Percentiles rank a stretch among this genome's conserved stretches.
phyloP scores from a whole-genome alignment of 2,113 vertebrate species.

The Sander lucioperca region DNA sequence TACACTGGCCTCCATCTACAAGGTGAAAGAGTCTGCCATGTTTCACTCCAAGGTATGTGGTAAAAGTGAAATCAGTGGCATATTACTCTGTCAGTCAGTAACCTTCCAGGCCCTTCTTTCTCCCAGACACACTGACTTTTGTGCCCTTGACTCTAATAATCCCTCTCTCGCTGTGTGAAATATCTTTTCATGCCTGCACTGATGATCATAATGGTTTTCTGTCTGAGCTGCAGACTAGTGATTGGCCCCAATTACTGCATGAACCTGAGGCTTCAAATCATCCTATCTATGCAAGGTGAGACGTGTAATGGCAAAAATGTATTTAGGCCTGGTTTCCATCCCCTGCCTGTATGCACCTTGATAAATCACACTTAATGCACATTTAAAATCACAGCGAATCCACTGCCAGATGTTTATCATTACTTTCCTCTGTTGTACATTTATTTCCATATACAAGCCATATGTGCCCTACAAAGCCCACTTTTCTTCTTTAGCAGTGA shows the following conservation, averaged over 20 bases:
- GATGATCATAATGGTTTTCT: slow-evolving; percentile 80
- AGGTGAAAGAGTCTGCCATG: slow-evolving; percentile 48
- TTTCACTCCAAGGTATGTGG: slow-evolving; percentile 51
- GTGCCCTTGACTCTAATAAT: slow-evolving; percentile 80
- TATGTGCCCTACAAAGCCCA: slow-evolving; percentile 11
- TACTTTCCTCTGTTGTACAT: slow-evolving; percentile 39
- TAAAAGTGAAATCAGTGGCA: slow-evolving; percentile 60
- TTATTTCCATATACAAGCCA: slow-evolving; percentile 29
- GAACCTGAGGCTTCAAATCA: slow-evolving; percentile 79
- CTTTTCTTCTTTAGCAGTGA: slow-evolving; percentile 20
- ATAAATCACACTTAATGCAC: slow-evolving; percentile 72
- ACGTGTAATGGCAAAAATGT: slow-evolving; percentile 76
- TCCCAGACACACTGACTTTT: slow-evolving; percentile 71
- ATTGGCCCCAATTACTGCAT: slow-evolving; percentile 81
- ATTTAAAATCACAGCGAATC: slow-evolving; percentile 63
- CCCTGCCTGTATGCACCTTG: slow-evolving; percentile 40
- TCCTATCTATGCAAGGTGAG: slow-evolving; percentile 77
- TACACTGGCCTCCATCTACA: slow-evolving; percentile 39
- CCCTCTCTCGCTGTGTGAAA: slow-evolving; percentile 73
- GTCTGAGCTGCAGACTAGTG: slow-evolving; percentile 73
- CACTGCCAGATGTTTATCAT: slow-evolving; percentile 62
- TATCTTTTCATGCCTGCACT: slow-evolving; percentile 77
- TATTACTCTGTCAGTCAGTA: slow-evolving; percentile 68
- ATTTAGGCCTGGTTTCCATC: slow-evolving; percentile 66
- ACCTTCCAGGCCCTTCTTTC: slow-evolving; percentile 63